phyloP scores from a whole-genome alignment of 2,797 vertebrate species.

The Amazonetta brasiliensis region DNA sequence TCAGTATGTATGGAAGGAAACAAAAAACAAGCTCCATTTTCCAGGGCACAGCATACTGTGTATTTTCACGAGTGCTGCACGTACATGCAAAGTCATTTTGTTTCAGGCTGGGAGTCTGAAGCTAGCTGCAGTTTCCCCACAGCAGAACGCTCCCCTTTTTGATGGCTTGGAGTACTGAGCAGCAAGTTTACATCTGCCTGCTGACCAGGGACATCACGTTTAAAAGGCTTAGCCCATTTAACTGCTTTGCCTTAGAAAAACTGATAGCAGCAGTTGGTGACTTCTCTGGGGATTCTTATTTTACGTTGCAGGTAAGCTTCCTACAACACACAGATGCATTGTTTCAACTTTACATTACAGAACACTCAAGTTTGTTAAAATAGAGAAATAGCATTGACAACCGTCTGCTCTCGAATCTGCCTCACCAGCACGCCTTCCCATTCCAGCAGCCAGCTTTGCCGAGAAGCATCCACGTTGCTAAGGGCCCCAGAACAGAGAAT shows the following conservation, averaged over 20 bases:
- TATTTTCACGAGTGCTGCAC: background rate
- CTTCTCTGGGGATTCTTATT: background rate
- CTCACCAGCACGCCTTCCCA: background rate
- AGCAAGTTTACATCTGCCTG: background rate
- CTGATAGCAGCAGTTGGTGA: accelerated
- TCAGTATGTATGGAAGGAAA: background rate
- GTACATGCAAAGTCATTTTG: background rate
- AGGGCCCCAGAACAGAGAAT: constrained; percentile 10
- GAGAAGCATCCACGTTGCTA: constrained; percentile 29
- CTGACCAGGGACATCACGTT: background rate
- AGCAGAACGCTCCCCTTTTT: background rate
- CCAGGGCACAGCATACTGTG: background rate
- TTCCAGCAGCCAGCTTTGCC: background rate
- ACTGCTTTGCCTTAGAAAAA: background rate
- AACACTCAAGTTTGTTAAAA: background rate
- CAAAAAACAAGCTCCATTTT: background rate
- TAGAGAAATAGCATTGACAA: background rate
- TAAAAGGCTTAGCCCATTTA: background rate
- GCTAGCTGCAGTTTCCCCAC: background rate
- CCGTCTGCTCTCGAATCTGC: background rate
- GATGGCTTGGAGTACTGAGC: background rate
- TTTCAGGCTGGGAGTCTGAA: background rate
- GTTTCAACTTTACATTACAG: background rate
- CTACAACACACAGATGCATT: background rate
- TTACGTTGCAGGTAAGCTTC: background rate